Percentiles rank a stretch among this genome's conserved stretches.
These are phyloP conservation scores for Patella depressa DNA, from an alignment of 2,888 invertebrate species.

Conservation along the genomic window DNA sequence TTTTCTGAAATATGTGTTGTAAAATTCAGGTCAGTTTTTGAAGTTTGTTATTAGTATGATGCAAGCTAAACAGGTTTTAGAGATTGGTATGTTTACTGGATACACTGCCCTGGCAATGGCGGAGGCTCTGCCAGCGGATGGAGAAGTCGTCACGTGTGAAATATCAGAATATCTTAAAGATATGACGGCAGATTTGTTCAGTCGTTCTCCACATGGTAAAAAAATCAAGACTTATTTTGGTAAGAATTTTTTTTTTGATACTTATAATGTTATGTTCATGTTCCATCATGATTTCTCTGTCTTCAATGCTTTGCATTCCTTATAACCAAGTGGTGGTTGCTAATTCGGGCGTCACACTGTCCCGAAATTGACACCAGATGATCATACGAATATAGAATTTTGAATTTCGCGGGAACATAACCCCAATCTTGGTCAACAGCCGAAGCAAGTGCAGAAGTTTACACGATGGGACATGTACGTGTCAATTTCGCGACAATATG, in stretches of 20 bases:
- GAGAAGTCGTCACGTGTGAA: conserved; percentile 50
- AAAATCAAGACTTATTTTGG: conserved; percentile 49
- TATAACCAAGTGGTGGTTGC: not conserved
- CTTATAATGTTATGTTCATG: not conserved
- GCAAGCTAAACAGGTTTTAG: conserved; percentile 49
- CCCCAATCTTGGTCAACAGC: no score
- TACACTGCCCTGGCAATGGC: conserved; percentile 56
- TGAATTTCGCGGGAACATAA: no score
- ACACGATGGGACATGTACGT: no score
- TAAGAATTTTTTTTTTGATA: conserved; percentile 14
- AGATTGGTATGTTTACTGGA: conserved; percentile 58
- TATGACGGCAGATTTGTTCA: conserved; percentile 37
- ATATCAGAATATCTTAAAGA: conserved; percentile 45
- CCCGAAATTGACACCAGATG: no score
- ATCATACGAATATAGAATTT: no score
- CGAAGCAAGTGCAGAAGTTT: no score
- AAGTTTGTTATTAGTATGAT: conserved; percentile 50
- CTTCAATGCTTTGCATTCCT: no score
- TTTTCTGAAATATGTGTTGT: conserved; percentile 8
- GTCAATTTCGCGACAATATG: no score
- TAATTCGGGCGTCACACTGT: no score
- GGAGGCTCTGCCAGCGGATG: conserved; percentile 54
- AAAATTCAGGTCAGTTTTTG: conserved; percentile 48
- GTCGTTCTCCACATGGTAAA: conserved; percentile 45
- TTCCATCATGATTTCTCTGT: no score